Evolutionary conservation across 2,888 invertebrate species (phyloP).

Genomic region (Aphidius colemani): DNA sequence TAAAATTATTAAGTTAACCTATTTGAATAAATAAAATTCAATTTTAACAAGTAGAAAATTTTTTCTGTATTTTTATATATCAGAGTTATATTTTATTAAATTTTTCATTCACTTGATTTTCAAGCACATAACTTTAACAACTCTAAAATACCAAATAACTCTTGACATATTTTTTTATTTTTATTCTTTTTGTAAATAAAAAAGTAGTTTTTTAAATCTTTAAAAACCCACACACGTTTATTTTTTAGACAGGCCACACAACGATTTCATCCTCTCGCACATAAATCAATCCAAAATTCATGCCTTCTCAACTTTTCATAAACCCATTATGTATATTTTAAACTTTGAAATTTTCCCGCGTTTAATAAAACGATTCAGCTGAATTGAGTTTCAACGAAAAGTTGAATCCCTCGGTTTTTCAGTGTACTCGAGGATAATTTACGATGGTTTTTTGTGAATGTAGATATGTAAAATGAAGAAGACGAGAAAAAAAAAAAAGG

Average conservation of each 20-base stretch:
- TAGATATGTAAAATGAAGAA: no score
- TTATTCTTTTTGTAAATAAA: no score
- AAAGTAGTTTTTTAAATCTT: no score
- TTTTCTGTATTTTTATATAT: conserved; percentile 1
- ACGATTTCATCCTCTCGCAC: background rate
- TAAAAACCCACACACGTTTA: no score
- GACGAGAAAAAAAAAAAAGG: background rate
- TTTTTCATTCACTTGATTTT: background rate
- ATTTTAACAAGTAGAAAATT: no score
- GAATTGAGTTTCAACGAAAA: conserved; percentile 20
- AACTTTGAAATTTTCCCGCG: conserved; percentile 23
- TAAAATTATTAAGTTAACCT: no score
- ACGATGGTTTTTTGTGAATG: conserved; percentile 20
- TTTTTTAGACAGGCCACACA: conserved; percentile 7
- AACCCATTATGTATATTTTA: conserved; percentile 8
- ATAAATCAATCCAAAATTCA: conserved; percentile 11
- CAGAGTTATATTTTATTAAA: background rate
- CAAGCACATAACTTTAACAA: conserved; percentile 12
- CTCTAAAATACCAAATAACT: conserved; percentile 18
- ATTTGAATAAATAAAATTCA: no score
- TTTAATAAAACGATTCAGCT: conserved; percentile 24
- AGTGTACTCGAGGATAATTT: conserved; percentile 28
- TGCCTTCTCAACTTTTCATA: conserved; percentile 10
- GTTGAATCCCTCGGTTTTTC: conserved; percentile 11
- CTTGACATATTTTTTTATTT: background rate